Conservation (phyloP, 2,888 invertebrate genomes). For the Amiota minor region DNA sequence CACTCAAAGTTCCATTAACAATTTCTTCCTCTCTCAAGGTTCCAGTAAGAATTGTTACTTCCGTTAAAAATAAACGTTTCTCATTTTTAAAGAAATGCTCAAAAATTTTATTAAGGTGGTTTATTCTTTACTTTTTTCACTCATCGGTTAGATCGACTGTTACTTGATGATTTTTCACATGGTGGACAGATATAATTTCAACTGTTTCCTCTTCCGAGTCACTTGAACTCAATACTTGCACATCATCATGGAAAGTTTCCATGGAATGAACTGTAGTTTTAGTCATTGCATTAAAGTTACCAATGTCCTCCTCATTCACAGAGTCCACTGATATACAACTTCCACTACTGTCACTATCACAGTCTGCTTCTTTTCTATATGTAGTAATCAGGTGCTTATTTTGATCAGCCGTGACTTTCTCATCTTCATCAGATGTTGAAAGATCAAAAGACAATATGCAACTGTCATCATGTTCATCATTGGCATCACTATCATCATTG, state of each 20-base stretch:
- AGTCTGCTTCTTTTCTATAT: background rate
- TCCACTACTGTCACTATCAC: background rate
- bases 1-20: too few species aligned
- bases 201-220: background rate
- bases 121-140: conserved; percentile 34
- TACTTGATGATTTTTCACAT: background rate
- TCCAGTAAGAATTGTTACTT: too few species aligned
- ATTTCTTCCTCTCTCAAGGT: too few species aligned
- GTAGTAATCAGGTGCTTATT: conserved; percentile 22
- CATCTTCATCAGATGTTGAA: conserved; percentile 43
- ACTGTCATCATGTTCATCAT: conserved; percentile 29
- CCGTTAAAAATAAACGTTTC: background rate
- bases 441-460: conserved; percentile 40
- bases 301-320: conserved; percentile 16
- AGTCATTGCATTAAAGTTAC: conserved; percentile 47
- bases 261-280: conserved; percentile 26
- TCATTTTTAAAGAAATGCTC: background rate
- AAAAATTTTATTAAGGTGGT: background rate
- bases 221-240: conserved; percentile 11
- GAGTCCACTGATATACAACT: conserved; percentile 46
- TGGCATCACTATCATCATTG: background rate
- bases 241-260: background rate
- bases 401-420: conserved; percentile 34
- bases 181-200: background rate
- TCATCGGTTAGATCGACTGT: conserved; percentile 57